Evolutionary conservation across 2,113 vertebrate genomes (phyloP), one percentile per base, ranked within the genome.

Genomic region (Malurus cyaneus): DNA sequence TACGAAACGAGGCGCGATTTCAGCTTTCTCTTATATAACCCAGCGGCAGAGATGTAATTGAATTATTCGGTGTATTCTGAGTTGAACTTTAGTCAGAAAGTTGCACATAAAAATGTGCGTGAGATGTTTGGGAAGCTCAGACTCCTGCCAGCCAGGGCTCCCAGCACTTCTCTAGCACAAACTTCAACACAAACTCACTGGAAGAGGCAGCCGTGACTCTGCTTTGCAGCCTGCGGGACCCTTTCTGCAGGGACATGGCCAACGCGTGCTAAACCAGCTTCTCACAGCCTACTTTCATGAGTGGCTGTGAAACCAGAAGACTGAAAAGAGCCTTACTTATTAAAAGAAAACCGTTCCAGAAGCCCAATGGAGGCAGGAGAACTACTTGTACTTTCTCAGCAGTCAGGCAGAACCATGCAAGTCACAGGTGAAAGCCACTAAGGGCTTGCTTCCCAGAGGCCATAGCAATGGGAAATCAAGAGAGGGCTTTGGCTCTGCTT

Each of bases 261-360:
- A 84, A 52, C 4, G 0, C 0, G 0, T 1, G 1, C 71, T 53
- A 46, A 86, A 46, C 26, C 17, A 8, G 9, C 60, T 39, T 76
- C 64, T 93, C 69, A 34, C 64, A 78, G 49, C 76, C 65, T 46
- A 32, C 31, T 32, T 59, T 13, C 14, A 42, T 0, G 1, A 54
- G 41, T 4, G 32, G 18, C 85, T 89, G 44, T 24, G 28, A 61
- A 65, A 72, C 5, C 39, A 71, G 12, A 65, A 64, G 12, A 16
- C 29, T 18, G 5, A 7, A 16, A 57, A 42, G 18, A 71, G 25
- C 36, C n/a, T 23, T 14, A 1, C 4, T 36, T 54, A 15, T 8
- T 36, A 59, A 46, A 91, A 16, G 25, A 83, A 83, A 49, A 31
- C 5, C 41, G 12, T 23, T 71, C 42, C 32, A 52, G 56, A 56